Evolutionary conservation across 2,888 invertebrate genomes (phyloP), one percentile per base, ranked within the genome.

Genomic region (Troides oblongomaculatus): DNA sequence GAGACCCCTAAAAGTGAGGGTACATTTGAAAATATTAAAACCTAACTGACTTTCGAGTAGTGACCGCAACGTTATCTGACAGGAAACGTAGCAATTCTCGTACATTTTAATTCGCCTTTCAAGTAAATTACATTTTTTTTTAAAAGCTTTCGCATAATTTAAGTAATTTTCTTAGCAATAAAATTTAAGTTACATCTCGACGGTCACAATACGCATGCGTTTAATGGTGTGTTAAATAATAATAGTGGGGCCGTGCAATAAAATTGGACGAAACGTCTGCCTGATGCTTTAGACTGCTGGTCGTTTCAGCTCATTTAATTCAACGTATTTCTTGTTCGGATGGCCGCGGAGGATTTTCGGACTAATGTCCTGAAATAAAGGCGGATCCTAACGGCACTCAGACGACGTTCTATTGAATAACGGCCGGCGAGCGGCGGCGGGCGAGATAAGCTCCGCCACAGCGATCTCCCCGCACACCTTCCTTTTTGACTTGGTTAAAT

Each of bases 321-420:
- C 78, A 63, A 76, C 74, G 64, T 72, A 67, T 60, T 74, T 72
- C 76, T 71, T 77, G 79, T 72, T 57, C 59, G 67, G 64, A 60
- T 62, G 76, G 76, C 67, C 68, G 73, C 63, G 81, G 82, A 58
- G 66, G 66, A 64, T 67, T 66, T 70, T 70, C 70, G 70, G 60
- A 67, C 66, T 67, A 70, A 71, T 61, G 66, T 66, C 63, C 60
- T 62, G 64, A 66, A 64, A 69, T 64, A 69, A 70, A 64, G 70
- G 90, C 43, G 64, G 61, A 63, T 70, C 64, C 64, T 64, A 67
- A 71, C 73, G 69, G 62, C 71, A 76, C 75, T 73, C 74, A 74
- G 77, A 77, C 79, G 83, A 83, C 84, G 78, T 83, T 86, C 86
- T 86, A 88, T 89, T 88, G 87, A 88, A 88, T 87, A 86, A 87